These are phyloP conservation scores for Aldrovandia affinis DNA, from an alignment of 2,797 vertebrate genomes.

Conservation along the genomic window DNA sequence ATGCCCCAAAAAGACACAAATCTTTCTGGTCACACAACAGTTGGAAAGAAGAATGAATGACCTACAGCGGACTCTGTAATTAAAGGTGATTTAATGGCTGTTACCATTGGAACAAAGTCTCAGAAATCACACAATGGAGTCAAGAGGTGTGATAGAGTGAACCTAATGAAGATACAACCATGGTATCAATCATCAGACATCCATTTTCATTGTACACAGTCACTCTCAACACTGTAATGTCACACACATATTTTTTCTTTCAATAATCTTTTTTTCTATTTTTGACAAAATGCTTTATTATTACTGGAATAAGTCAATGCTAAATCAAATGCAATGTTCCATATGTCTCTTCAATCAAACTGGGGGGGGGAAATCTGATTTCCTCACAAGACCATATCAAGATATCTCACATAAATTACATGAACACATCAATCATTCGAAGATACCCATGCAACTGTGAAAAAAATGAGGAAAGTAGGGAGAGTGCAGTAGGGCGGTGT, in stretches of 20 bases:
- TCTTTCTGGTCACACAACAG: neutral
- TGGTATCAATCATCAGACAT: neutral
- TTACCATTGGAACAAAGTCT: neutral
- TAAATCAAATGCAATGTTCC: slow-evolving; percentile 32
- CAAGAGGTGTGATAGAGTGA: neutral
- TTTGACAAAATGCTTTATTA: slow-evolving; percentile 9
- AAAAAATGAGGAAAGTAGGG: neutral
- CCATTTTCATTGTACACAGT: neutral
- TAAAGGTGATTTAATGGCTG: neutral
- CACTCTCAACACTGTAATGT: neutral
- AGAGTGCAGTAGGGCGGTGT: neutral
- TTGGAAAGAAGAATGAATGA: neutral
- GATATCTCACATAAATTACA: slow-evolving; percentile 9
- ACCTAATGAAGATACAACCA: neutral
- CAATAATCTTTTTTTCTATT: neutral
- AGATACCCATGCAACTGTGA: neutral
- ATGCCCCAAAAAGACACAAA: neutral
- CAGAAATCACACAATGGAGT: neutral
- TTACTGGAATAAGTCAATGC: slow-evolving; percentile 11
- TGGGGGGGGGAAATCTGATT: slow-evolving; percentile 10
- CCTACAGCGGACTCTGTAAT: neutral
- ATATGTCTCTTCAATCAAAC: slow-evolving; percentile 22
- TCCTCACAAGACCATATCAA: neutral
- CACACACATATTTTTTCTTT: slow-evolving; percentile 5
- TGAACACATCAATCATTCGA: slow-evolving; percentile 2